A percentile compares a stretch with the other conserved stretches of the same genome.
phyloP scores from a whole-genome alignment of 2,888 invertebrate species.

The Zygothrica quintamaculata region DNA sequence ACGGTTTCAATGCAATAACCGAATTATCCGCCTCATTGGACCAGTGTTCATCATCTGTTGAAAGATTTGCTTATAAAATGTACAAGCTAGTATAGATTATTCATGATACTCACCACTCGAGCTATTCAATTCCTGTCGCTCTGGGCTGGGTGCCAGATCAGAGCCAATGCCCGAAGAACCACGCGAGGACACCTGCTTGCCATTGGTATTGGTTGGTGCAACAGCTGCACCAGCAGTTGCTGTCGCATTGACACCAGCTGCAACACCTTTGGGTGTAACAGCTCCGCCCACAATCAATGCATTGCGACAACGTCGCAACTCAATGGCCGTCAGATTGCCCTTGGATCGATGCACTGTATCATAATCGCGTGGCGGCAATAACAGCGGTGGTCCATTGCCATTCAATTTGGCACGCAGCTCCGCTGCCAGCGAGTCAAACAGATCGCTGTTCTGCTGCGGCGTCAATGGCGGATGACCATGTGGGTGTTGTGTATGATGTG shows the following conservation, averaged over 20 bases:
- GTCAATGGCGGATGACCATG: constrained; percentile 67
- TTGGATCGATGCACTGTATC: constrained; percentile 92
- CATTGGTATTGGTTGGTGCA: constrained; percentile 46
- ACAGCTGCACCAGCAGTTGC: constrained; percentile 84
- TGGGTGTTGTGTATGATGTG: constrained; percentile 41
- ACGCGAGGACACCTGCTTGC: constrained; percentile 88
- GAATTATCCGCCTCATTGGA: constrained; percentile 84
- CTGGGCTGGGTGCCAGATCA: constrained; percentile 94
- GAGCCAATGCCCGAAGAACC: constrained; percentile 95
- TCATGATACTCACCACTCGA: constrained; percentile 83
- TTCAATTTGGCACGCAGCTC: constrained; percentile 92
- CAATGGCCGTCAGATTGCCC: constrained; percentile 91
- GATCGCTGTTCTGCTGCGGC: constrained; percentile 87
- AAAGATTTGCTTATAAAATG: background rate
- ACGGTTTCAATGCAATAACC: constrained; percentile 83
- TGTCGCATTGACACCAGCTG: constrained; percentile 52
- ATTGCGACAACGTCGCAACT: constrained; percentile 86
- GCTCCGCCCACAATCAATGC: constrained; percentile 83
- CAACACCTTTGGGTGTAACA: constrained; percentile 67
- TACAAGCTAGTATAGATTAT: background rate
- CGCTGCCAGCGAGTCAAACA: constrained; percentile 96
- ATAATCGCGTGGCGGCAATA: constrained; percentile 96
- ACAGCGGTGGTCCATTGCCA: constrained; percentile 89
- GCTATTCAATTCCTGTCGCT: constrained; percentile 85
- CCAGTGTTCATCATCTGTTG: constrained; percentile 84